A percentile compares a stretch with the other conserved stretches of the same genome.
These are phyloP conservation scores for Toxotes lorentzi DNA, from an alignment of 2,797 vertebrate species.

Conservation along the genomic window DNA sequence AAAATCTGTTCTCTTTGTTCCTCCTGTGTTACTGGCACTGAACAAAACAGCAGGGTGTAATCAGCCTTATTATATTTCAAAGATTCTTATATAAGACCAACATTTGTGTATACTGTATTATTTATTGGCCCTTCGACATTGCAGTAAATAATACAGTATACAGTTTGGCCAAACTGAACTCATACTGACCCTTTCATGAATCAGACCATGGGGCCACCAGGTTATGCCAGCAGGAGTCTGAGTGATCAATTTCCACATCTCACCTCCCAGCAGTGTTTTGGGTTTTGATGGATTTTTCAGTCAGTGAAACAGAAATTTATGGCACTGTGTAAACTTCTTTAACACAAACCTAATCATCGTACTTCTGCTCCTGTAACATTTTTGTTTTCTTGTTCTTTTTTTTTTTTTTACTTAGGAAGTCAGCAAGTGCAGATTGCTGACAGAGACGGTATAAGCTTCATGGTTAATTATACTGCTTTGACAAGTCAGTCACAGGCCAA, in stretches of 20 bases:
- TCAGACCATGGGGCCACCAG: slow-evolving; percentile 7
- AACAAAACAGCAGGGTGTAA: slow-evolving; percentile 12
- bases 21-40: slow-evolving; percentile 17
- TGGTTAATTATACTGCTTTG: slow-evolving; percentile 13
- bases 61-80: slow-evolving; percentile 21
- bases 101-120: background rate
- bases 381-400: no score
- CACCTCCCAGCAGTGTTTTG: slow-evolving; percentile 24
- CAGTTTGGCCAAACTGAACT: slow-evolving; percentile 41
- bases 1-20: slow-evolving; percentile 14
- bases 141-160: no score
- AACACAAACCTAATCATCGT: background rate
- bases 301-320: slow-evolving; percentile 7
- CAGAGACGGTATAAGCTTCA: slow-evolving; percentile 2
- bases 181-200: slow-evolving; percentile 16
- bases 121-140: slow-evolving; percentile 5
- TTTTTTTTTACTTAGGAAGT: no score
- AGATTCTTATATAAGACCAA: slow-evolving; percentile 7
- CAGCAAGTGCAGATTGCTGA: slow-evolving; percentile 1
- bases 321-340: slow-evolving; percentile 8
- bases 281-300: slow-evolving; percentile 29
- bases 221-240: slow-evolving; percentile 31
- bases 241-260: slow-evolving; percentile 36
- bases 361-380: background rate
- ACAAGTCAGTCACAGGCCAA: slow-evolving; percentile 17